Evolutionary conservation across 2,797 vertebrate species (phyloP).

Genomic region (Lerista edwardsae): DNA sequence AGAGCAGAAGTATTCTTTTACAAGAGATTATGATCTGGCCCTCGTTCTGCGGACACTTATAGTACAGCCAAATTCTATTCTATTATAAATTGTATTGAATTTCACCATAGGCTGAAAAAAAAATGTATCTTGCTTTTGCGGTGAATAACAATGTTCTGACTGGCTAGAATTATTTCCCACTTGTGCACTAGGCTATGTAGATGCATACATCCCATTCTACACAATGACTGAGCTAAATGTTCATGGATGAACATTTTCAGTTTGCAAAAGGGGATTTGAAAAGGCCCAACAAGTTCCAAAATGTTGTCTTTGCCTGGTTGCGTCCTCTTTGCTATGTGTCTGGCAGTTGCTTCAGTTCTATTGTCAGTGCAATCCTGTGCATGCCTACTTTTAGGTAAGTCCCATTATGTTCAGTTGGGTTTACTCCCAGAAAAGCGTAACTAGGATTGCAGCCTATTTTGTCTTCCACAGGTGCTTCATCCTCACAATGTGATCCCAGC

Average conservation of each 20-base stretch:
- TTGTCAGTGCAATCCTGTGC: too few relatives aligned
- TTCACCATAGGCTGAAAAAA: neutral
- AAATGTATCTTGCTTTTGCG: neutral
- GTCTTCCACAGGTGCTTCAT: neutral
- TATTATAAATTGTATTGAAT: neutral
- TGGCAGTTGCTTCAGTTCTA: neutral
- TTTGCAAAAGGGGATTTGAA: neutral
- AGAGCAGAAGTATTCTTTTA: constrained; percentile 14
- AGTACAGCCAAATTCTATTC: neutral
- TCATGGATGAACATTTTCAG: neutral
- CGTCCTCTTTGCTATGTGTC: neutral
- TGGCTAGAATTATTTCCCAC: neutral
- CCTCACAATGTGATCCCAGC: neutral
- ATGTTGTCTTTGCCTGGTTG: neutral
- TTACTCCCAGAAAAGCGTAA: too few relatives aligned
- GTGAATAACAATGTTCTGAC: neutral
- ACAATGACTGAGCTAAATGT: neutral
- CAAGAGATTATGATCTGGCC: neutral
- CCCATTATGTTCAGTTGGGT: too few relatives aligned
- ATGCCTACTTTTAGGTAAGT: too few relatives aligned
- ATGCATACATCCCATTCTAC: neutral
- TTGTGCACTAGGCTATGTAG: neutral
- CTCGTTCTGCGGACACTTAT: neutral
- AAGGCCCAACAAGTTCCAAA: neutral
- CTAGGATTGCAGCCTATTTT: too few relatives aligned